Evolutionary conservation across 2,888 invertebrate species (phyloP).

Genomic region (Hydraecia micacea): DNA sequence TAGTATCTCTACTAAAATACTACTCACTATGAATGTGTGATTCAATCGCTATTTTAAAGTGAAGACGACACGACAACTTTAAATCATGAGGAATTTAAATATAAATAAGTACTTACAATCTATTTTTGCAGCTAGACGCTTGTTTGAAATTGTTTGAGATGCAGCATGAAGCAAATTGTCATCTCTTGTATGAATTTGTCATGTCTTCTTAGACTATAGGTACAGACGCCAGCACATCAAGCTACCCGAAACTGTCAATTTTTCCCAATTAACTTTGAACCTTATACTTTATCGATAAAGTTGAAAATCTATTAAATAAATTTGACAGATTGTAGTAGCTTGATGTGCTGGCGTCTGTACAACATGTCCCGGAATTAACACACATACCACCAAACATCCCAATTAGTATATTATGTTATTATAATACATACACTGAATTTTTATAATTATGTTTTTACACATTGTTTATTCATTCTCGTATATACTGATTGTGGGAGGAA

Average conservation of each 20-base stretch:
- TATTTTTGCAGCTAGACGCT: conserved; percentile 26
- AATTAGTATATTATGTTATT: no score
- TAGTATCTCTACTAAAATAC: conserved; percentile 44
- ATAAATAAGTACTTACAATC: conserved; percentile 12
- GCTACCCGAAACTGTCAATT: no score
- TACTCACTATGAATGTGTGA: conserved; percentile 45
- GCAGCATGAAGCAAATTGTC: not conserved
- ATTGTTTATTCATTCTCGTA: no score
- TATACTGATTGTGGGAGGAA: no score
- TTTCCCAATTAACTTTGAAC: no score
- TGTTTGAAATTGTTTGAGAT: conserved; percentile 15
- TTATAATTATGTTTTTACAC: no score
- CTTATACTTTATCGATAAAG: no score
- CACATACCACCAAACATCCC: not conserved
- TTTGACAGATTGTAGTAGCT: no score
- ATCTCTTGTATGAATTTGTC: not conserved
- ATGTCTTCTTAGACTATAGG: not conserved
- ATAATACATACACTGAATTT: no score
- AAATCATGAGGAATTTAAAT: conserved; percentile 36
- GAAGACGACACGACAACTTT: conserved; percentile 30
- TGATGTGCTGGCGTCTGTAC: no score
- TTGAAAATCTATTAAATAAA: no score
- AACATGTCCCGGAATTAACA: not conserved
- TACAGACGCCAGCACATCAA: no score
- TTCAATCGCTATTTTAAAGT: conserved; percentile 48